Evolutionary conservation across 2,888 invertebrate genomes (phyloP), one percentile per base, ranked within the genome.

Genomic region (Coremacera marginata): DNA sequence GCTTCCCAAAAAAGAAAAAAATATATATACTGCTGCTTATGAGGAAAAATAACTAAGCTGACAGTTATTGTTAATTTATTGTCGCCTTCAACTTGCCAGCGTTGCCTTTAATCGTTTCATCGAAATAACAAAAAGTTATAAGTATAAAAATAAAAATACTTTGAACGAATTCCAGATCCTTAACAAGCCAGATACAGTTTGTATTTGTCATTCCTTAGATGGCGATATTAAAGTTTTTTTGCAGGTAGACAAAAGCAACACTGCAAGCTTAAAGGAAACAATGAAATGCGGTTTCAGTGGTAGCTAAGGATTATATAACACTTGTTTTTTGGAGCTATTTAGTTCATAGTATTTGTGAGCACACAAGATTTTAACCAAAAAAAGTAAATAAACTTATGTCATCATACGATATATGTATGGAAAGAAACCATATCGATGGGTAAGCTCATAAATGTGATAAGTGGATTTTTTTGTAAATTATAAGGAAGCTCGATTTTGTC

Each of bases 11-110:
- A 11, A 7, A 19, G 2, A 52, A 70, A 55, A 55, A 70, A 52
- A n/a, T n/a, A n/a, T n/a, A n/a, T n/a, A n/a, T n/a, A n/a, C n/a
- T 16, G n/a, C 70, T 27, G 27, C 63, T 63, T 63, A 34, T 63
- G 34, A 34, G 34, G 63, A 63, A 63, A 63, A 63, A 63, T 63
- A 63, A 31, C 34, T 63, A 31, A 55, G 52, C 70, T 70, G 70
- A 70, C 70, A 68, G 34, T 75, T 75, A 68, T 68, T 55, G 67
- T 68, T 68, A 75, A 75, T 75, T 75, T 75, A 67, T 67, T 75
- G 67, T 67, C 75, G 67, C 75, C 75, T 75, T 75, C 68, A 75
- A 75, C 55, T 75, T 75, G 62, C 62, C 25, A 49, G 44, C 27
- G 27, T 49, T 49, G 63, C 63, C 31, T 63, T 70, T 55, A 55